These are phyloP conservation scores for Stenopsyche tienmushanensis DNA, from an alignment of 1,140 invertebrate species.

Conservation along the genomic window DNA sequence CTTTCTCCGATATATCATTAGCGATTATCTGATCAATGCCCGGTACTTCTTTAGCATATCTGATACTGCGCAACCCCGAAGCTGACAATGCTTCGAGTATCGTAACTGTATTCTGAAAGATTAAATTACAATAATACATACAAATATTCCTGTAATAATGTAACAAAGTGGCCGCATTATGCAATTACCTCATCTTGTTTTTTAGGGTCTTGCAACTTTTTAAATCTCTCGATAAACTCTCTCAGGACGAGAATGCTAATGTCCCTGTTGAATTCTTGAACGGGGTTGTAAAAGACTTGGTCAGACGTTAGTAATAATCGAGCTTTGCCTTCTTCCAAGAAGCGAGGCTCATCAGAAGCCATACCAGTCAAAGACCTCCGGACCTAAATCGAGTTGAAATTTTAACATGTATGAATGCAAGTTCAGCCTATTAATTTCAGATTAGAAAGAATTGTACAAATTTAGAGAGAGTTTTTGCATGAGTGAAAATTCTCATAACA, in stretches of 20 bases:
- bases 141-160: background rate
- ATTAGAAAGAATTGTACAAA: too few relatives aligned
- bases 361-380: too few relatives aligned
- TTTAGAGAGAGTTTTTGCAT: too few relatives aligned
- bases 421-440: too few relatives aligned
- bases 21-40: conserved; percentile 82
- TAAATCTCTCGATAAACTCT: conserved; percentile 56
- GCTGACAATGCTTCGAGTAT: conserved; percentile 95
- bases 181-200: background rate
- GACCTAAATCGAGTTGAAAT: too few relatives aligned
- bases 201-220: background rate
- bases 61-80: conserved; percentile 89
- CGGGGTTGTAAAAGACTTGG: conserved; percentile 95
- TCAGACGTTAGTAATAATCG: conserved; percentile 65
- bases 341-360: too few relatives aligned
- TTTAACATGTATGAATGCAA: too few relatives aligned
- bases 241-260: conserved; percentile 72
- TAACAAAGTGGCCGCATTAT: too few relatives aligned
- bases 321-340: conserved; percentile 72
- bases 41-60: conserved; percentile 93
- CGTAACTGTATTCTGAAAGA: conserved; percentile 59
- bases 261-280: conserved; percentile 97
- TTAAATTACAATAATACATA: background rate
- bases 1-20: conserved; percentile 90
- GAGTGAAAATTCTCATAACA: too few relatives aligned